Evolutionary conservation across 2,797 vertebrate species (phyloP), one percentile per base, ranked within the genome.

Genomic region (Dendrocincla fuliginosa): DNA sequence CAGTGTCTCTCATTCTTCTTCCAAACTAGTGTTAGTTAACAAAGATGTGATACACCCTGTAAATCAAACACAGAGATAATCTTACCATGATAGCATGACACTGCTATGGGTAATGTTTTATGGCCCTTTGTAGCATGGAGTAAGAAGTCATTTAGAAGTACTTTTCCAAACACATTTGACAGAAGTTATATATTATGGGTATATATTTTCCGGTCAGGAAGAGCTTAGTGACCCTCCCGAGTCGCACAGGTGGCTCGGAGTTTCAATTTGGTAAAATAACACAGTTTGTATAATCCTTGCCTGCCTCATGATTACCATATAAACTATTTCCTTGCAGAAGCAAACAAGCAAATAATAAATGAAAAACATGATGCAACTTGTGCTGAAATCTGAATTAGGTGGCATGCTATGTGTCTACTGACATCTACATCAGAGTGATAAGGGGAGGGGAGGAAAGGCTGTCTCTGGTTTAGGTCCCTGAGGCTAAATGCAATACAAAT

Each of bases 401-500:
- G 41, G 14, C 56, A 79, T 33, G 42, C 20, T 39, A 24, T 55
- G 27, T 87, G 27, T 74, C 64, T 57, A 32, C 46, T 70, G 60
- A 76, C 28, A 70, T 74, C 50, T 79, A 46, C 47, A 74, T 25
- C 13, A 5, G 55, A 84, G 24, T n/a, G 10, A 11, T 78, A 68
- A 33, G 15, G 64, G 9, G 9, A 89, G 10, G 27, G 25, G 15
- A 91, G 30, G 10, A 85, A 89, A 85, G 24, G 17, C 18, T 37
- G 19, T 32, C 53, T 74, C 33, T 42, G 5, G 17, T 60, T 88
- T 88, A 23, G 50, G 73, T 50, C 91, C 47, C 67, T 56, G 39
- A 87, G 44, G 74, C 39, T 90, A 84, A 93, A 78, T 59, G 37
- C 37, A 81, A 22, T 22, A 82, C 32, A 91, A 80, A 79, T 55